Conservation (phyloP, 2,888 invertebrate genomes). For the Tachina grossa region DNA sequence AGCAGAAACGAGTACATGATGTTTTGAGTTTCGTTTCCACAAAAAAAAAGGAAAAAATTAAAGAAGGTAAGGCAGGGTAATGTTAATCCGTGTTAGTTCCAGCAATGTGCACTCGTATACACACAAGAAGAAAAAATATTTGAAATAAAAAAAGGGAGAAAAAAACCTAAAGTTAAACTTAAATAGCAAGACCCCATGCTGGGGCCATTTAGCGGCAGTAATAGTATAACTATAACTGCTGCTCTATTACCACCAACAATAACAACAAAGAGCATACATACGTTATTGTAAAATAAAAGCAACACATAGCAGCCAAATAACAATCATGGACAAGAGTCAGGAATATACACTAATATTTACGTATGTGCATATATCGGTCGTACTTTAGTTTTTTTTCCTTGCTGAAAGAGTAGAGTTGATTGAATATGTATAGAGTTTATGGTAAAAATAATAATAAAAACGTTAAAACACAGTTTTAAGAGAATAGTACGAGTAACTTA, state of each 20-base stretch:
- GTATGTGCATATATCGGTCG: neutral
- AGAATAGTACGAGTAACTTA: slow-evolving; percentile 5
- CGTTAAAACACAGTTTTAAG: slow-evolving; percentile 49
- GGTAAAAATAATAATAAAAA: slow-evolving; percentile 68
- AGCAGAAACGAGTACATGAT: slow-evolving; percentile 49
- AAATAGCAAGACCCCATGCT: slow-evolving; percentile 64
- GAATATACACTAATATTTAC: slow-evolving; percentile 41
- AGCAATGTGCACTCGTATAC: slow-evolving; percentile 14
- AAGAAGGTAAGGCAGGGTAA: slow-evolving; percentile 52
- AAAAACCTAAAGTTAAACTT: slow-evolving; percentile 38
- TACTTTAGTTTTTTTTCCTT: slow-evolving; percentile 15
- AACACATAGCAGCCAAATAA: slow-evolving; percentile 15
- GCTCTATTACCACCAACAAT: slow-evolving; percentile 63
- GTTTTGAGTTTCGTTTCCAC: slow-evolving; percentile 25
- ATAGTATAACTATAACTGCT: slow-evolving; percentile 60
- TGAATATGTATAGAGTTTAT: slow-evolving; percentile 62
- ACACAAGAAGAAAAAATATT: slow-evolving; percentile 12
- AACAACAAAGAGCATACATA: slow-evolving; percentile 39
- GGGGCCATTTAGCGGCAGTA: slow-evolving; percentile 70
- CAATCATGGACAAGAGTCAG: slow-evolving; percentile 33
- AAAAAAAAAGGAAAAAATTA: neutral
- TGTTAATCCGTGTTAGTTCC: slow-evolving; percentile 64
- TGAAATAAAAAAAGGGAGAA: slow-evolving; percentile 14
- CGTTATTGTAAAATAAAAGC: slow-evolving; percentile 27
- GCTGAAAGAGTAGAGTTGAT: slow-evolving; percentile 27